phyloP scores from a whole-genome alignment of 2,888 invertebrate genomes.

The Iselma pallidipennis region DNA sequence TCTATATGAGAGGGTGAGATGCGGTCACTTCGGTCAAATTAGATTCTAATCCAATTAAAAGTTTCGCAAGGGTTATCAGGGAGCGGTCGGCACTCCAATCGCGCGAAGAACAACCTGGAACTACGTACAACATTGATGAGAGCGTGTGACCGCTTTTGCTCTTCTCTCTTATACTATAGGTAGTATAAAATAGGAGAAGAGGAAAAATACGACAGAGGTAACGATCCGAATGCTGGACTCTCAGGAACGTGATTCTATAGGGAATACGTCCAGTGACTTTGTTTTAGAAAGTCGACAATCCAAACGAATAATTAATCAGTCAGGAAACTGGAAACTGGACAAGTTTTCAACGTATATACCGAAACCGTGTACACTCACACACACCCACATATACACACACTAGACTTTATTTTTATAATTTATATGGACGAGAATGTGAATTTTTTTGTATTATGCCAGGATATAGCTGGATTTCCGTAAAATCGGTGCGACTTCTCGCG shows the following conservation, averaged over 20 bases:
- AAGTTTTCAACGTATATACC: background rate
- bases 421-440: background rate
- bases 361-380: background rate
- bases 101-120: slow-evolving; percentile 33
- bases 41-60: slow-evolving; percentile 60
- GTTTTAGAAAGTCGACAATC: slow-evolving; percentile 1
- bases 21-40: slow-evolving; percentile 57
- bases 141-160: slow-evolving; percentile 36
- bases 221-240: background rate
- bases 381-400: background rate
- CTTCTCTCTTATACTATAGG: background rate
- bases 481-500: slow-evolving; percentile 35
- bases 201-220: background rate
- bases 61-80: slow-evolving; percentile 51
- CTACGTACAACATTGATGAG: slow-evolving; percentile 51
- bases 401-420: background rate
- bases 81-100: slow-evolving; percentile 33
- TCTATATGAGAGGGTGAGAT: no score
- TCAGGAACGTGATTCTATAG: background rate
- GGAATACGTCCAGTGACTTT: background rate
- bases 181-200: background rate
- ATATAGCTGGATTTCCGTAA: slow-evolving; percentile 8
- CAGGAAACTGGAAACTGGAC: background rate
- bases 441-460: background rate
- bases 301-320: background rate